Evolutionary conservation across 2,113 vertebrate genomes (phyloP), one percentile per base, ranked within the genome.

Genomic region (Murina feae): DNA sequence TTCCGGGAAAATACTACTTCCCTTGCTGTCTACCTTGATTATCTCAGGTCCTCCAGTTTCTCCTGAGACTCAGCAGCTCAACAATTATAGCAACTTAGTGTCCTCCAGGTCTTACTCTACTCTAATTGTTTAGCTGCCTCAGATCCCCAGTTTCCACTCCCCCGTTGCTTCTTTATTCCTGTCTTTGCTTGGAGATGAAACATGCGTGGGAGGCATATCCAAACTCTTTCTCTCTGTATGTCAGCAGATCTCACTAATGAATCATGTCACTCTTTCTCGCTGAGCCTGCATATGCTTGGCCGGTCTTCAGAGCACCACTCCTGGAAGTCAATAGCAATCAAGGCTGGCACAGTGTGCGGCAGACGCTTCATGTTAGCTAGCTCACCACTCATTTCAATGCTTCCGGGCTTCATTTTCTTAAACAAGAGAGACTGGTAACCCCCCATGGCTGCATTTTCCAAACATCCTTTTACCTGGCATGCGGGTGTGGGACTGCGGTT

Each of bases 311-410:
- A 91, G 68, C 53, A 23, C 28, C 44, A n/a, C 58, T 87, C 65
- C 66, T 90, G 80, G 87, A 94, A 87, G 90, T 94, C 95, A 90
- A 16, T 93, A 90, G 80, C 66, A 91, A 95, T 94, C 79, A 93
- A 47, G 28, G 18, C 10, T 94, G 90, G 79, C 75, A 55, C 66
- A 86, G 39, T 74, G 49, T 85, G 28, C 7, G 39, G 35, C 71
- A 90, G 76, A 85, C 42, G 49, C 23, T 85, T 85, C 37, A 12
- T 65, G 76, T 82, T 93, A 84, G 63, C 81, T 95, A 35, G 55
- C 44, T 89, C 44, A 91, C 58, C 32, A 44, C 32, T 95, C 80
- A 94, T 44, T 49, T 69, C 86, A 86, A 16, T 60, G 72, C 18
- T 25, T 86, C 65, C 47, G 13, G 60, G 66, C 32, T 42, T 58